These are phyloP conservation scores for Rhogogaster chlorosoma DNA, from an alignment of 2,888 invertebrate species.

Conservation along the genomic window DNA sequence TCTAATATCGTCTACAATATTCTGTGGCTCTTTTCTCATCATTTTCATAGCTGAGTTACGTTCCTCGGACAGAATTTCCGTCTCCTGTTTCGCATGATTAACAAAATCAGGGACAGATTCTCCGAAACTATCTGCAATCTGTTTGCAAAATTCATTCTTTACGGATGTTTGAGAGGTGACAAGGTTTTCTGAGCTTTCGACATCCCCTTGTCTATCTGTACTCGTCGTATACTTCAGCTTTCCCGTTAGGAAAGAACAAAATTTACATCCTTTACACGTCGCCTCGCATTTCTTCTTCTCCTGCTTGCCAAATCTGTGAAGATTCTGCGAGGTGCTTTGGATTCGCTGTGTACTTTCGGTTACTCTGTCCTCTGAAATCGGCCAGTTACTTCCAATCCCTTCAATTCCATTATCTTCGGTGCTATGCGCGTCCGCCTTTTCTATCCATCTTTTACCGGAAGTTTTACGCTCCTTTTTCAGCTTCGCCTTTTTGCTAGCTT, in stretches of 20 bases:
- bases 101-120: not conserved
- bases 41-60: constrained; percentile 49
- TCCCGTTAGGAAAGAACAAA: not conserved
- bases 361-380: constrained; percentile 61
- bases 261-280: constrained; percentile 2
- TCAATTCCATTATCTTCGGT: constrained; percentile 57
- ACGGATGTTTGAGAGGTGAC: constrained; percentile 50
- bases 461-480: constrained; percentile 32
- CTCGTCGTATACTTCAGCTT: constrained; percentile 1
- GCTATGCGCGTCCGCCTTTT: constrained; percentile 64
- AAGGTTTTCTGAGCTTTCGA: constrained; percentile 45
- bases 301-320: constrained; percentile 14
- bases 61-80: not conserved
- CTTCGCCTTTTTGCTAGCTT: constrained; percentile 58
- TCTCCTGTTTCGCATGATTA: not conserved
- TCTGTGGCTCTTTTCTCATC: constrained; percentile 58
- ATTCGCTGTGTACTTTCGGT: constrained; percentile 58
- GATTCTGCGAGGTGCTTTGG: not conserved
- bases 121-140: constrained; percentile 14
- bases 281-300: constrained; percentile 1
- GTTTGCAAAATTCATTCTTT: constrained; percentile 52
- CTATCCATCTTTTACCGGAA: constrained; percentile 52
- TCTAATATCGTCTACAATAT: constrained; percentile 50
- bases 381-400: constrained; percentile 44
- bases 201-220: not conserved